These are phyloP conservation scores for Polyergus mexicanus DNA, from an alignment of 1,140 invertebrate species.

Conservation along the genomic window DNA sequence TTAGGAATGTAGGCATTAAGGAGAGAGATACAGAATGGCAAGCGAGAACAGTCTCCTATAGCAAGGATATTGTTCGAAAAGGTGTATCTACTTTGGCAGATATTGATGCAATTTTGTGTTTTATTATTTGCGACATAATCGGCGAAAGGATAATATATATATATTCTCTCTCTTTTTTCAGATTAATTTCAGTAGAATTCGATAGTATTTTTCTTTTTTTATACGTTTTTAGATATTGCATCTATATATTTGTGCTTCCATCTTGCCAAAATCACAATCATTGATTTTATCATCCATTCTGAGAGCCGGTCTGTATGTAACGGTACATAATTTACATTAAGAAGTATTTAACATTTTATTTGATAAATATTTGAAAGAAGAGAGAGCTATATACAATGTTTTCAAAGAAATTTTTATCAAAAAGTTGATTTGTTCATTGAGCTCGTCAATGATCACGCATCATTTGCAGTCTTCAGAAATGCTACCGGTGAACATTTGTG, in stretches of 20 bases:
- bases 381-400: conserved; percentile 23
- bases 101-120: conserved; percentile 80
- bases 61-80: conserved; percentile 71
- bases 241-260: conserved; percentile 80
- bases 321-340: background rate
- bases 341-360: conserved; percentile 40
- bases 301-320: conserved; percentile 25
- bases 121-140: conserved; percentile 69
- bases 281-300: conserved; percentile 65
- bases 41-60: conserved; percentile 70
- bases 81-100: conserved; percentile 84
- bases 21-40: conserved; percentile 74
- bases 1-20: conserved; percentile 70
- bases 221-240: conserved; percentile 72
- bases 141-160: conserved; percentile 20
- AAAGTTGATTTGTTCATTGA: conserved; percentile 60
- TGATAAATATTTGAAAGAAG: conserved; percentile 8
- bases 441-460: conserved; percentile 50
- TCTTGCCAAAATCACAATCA: conserved; percentile 67
- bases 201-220: conserved; percentile 67
- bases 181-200: conserved; percentile 31
- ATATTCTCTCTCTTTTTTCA: conserved; percentile 35
- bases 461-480: conserved; percentile 64
- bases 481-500: conserved; percentile 68
- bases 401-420: conserved; percentile 43